Evolutionary conservation across 1,140 invertebrate genomes (phyloP).

Genomic region (Euwallacea fornicatus): DNA sequence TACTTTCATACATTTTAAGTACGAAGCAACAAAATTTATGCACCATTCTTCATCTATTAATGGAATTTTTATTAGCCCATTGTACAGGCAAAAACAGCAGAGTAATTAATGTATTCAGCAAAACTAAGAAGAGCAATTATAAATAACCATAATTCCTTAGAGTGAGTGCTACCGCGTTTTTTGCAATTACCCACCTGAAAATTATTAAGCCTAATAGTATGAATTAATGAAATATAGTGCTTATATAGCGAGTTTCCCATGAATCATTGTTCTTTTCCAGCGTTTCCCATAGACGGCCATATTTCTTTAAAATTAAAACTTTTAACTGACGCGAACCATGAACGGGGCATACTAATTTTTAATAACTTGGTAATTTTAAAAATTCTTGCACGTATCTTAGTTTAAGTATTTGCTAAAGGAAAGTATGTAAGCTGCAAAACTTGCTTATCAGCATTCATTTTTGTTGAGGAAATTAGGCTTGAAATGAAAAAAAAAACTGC

Average conservation of each 20-base stretch:
- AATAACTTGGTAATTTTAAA: slow-evolving; percentile 22
- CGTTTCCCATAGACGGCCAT: slow-evolving; percentile 25
- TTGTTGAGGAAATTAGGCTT: slow-evolving; percentile 3
- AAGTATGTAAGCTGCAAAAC: slow-evolving; percentile 6
- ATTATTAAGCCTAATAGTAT: slow-evolving; percentile 25
- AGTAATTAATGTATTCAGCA: slow-evolving; percentile 4
- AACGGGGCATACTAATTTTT: slow-evolving; percentile 29
- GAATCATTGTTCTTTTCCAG: slow-evolving; percentile 32
- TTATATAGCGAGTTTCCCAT: slow-evolving; percentile 29
- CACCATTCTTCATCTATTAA: too few species aligned
- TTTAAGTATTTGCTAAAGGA: slow-evolving; percentile 1
- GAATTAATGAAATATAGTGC: slow-evolving; percentile 26
- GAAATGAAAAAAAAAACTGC: background rate
- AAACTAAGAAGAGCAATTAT: slow-evolving; percentile 20
- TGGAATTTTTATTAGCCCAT: background rate
- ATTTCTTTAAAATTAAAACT: slow-evolving; percentile 34
- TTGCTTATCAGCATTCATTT: slow-evolving; percentile 8
- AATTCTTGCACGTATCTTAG: slow-evolving; percentile 16
- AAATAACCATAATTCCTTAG: slow-evolving; percentile 18
- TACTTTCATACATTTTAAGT: too few species aligned
- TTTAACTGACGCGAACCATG: slow-evolving; percentile 24
- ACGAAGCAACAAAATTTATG: too few species aligned
- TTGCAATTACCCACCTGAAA: slow-evolving; percentile 24
- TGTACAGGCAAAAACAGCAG: background rate
- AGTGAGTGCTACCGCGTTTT: slow-evolving; percentile 17